Evolutionary conservation across 1,140 invertebrate species (phyloP).

Genomic region (Scaptomyza montana): DNA sequence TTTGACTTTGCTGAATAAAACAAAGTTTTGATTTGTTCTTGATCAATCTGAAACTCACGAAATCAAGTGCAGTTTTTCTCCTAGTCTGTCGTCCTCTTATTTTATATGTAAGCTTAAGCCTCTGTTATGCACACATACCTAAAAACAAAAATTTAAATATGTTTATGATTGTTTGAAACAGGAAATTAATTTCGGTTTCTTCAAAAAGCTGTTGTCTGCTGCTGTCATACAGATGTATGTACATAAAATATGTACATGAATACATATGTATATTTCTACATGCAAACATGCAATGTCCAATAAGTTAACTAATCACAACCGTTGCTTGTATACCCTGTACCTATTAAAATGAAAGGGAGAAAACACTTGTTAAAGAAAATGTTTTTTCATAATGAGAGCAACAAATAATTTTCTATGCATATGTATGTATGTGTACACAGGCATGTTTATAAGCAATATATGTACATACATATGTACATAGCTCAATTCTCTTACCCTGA

Average conservation of each 20-base stretch:
- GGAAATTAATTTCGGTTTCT: slow-evolving; percentile 70
- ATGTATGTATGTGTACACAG: too few relatives aligned
- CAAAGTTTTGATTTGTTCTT: slow-evolving; percentile 27
- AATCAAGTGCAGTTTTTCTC: too few relatives aligned
- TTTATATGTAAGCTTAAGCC: background rate
- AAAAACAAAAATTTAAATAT: background rate
- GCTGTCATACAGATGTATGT: slow-evolving; percentile 17
- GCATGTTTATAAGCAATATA: too few relatives aligned
- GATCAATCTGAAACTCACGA: background rate
- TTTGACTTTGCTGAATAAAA: slow-evolving; percentile 18
- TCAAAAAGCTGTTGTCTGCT: slow-evolving; percentile 44
- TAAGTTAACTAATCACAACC: slow-evolving; percentile 10
- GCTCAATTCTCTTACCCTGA: too few relatives aligned
- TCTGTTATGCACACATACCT: slow-evolving; percentile 2
- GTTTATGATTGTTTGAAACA: slow-evolving; percentile 32
- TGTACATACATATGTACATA: too few relatives aligned
- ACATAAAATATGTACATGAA: slow-evolving; percentile 35
- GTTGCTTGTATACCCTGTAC: slow-evolving; percentile 16
- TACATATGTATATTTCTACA: slow-evolving; percentile 27
- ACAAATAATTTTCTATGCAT: too few relatives aligned
- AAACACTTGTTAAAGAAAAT: too few relatives aligned
- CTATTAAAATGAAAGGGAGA: too few relatives aligned
- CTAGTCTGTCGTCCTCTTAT: background rate
- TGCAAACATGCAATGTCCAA: background rate
- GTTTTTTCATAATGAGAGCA: too few relatives aligned